These are phyloP conservation scores for Tenthredo notha DNA, from an alignment of 2,888 invertebrate genomes.

Conservation along the genomic window DNA sequence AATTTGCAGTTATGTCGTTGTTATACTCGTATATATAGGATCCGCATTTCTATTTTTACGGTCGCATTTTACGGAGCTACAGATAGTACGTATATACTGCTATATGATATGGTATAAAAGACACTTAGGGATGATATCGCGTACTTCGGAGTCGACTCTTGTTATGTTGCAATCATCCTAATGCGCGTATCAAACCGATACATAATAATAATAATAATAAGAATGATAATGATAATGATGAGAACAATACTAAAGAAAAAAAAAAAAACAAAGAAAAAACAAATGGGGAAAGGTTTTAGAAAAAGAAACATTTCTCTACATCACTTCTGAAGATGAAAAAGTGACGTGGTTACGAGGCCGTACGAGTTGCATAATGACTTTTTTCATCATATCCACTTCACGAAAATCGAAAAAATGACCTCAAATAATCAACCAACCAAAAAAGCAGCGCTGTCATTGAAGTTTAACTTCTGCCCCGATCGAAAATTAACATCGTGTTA, in stretches of 20 bases:
- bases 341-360: not conserved
- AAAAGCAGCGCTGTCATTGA: not conserved
- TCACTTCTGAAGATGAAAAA: not conserved
- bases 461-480: not conserved
- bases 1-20: not conserved
- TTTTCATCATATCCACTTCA: not conserved
- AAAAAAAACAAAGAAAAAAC: too few species aligned
- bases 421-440: not conserved
- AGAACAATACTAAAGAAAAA: not conserved
- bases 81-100: not conserved
- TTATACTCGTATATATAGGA: not conserved
- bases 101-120: not conserved
- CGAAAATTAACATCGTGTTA: not conserved
- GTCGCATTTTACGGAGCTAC: not conserved
- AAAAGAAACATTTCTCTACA: not conserved
- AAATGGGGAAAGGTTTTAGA: not conserved
- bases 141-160: constrained; percentile 3
- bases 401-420: not conserved
- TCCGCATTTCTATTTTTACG: not conserved
- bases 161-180: constrained; percentile 31
- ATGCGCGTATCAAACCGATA: not conserved
- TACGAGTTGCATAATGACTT: not conserved
- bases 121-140: not conserved
- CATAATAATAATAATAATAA: not conserved
- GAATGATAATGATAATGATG: not conserved